These are phyloP conservation scores for Ellobius talpinus DNA, from an alignment of 2,113 vertebrate species.

Conservation along the genomic window DNA sequence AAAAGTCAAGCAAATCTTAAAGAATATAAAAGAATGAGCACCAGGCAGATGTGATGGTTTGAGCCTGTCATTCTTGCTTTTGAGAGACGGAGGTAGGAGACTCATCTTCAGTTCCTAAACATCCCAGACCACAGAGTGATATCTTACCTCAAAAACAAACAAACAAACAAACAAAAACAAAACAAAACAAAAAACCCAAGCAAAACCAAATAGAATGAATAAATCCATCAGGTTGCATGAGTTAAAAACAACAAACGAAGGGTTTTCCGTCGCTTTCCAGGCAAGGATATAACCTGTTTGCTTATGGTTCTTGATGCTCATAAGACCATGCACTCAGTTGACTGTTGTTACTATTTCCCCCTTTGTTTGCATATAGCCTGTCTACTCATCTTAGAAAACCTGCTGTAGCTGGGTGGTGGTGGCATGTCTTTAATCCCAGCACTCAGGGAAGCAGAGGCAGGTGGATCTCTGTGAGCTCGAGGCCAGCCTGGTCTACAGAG, in stretches of 20 bases:
- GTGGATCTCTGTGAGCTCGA: no score
- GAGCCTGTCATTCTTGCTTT: background rate
- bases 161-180: no score
- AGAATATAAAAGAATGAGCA: background rate
- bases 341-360: background rate
- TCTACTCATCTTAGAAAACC: background rate
- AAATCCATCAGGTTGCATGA: background rate
- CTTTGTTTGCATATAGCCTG: background rate
- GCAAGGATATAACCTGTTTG: background rate
- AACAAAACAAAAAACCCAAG: background rate
- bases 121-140: background rate
- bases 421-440: no score
- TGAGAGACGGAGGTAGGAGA: background rate
- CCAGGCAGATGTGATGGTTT: background rate
- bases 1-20: background rate
- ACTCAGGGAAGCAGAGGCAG: no score
- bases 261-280: background rate
- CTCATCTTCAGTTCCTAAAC: background rate
- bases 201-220: background rate
- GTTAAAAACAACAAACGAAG: background rate
- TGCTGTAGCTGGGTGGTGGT: background rate
- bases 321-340: background rate
- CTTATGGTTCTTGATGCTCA: background rate
- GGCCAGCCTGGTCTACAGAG: no score
- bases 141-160: background rate